Evolutionary conservation across 2,113 vertebrate species (phyloP).

Genomic region (Neotragus moschatus): DNA sequence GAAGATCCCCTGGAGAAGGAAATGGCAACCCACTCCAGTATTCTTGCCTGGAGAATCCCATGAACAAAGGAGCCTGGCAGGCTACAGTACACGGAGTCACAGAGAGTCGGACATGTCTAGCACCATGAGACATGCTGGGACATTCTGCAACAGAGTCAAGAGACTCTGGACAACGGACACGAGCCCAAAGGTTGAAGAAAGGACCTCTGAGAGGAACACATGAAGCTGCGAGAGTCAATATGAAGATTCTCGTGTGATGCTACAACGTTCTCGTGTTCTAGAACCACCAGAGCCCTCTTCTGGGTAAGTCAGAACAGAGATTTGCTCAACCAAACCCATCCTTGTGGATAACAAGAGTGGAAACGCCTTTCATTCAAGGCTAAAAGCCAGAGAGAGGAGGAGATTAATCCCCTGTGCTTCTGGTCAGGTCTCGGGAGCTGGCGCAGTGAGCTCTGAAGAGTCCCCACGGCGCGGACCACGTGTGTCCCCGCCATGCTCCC

Average conservation of each 20-base stretch:
- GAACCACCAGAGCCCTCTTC: neutral
- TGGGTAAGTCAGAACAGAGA: neutral
- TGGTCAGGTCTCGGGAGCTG: neutral
- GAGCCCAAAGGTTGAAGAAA: neutral
- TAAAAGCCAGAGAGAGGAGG: neutral
- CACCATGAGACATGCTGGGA: neutral
- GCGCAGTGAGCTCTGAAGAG: neutral
- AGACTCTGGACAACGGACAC: accelerated
- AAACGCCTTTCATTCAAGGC: no score
- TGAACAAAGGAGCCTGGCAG: neutral
- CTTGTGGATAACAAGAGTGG: accelerated
- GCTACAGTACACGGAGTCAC: neutral
- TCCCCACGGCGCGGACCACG: accelerated
- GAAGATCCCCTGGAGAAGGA: neutral
- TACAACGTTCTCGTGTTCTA: accelerated
- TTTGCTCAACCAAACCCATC: neutral
- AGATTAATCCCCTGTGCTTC: neutral
- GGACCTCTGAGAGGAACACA: neutral
- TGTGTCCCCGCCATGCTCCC: accelerated
- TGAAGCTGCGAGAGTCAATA: accelerated
- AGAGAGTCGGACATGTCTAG: neutral
- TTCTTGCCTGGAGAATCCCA: neutral
- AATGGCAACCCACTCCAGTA: neutral
- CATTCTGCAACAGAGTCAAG: neutral
- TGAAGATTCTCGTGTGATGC: neutral